Base-by-base conservation (phyloP, 2,797 vertebrate species). In the Tolypeutes matacus region DNA sequence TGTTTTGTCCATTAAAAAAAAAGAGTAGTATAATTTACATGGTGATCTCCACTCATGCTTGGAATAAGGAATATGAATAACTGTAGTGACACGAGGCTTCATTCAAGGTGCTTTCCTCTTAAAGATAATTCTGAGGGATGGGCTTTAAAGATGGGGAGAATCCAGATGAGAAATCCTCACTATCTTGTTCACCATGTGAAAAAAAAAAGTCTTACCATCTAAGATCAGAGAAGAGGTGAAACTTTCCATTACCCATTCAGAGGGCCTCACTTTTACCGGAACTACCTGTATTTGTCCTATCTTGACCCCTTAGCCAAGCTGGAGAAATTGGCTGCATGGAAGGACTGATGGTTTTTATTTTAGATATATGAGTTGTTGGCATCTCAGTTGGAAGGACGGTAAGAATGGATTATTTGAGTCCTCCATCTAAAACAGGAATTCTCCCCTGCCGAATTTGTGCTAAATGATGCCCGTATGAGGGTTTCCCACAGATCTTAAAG, bases 31-130 rank as follows among this genome's bases (percentile, higher is more conserved):
- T 58, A 83, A 15, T 84, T 80, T 76, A 56, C 34, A 12, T 60
- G 29, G 51, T 65, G 39, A 46, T 80, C 27, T 69, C 27, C 27
- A 65, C 64, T 46, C 42, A 73, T 46, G 23, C 21, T n/a, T 56
- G 34, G 87, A 80, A 87, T 67, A 94, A 78, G 46, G 23, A 84
- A 36, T 84, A 69, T 86, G 65, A 42, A 56, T 39, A 21, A 78
- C 4, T 56, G 13, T 42, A 56, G n/a, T 11, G 36, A 62, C 9
- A 18, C 21, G 62, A 36, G 69, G n/a, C 51, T 91, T 95, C 13
- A 73, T 78, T 92, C 31, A 64, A 0, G 17, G 58, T 90, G 17
- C 7, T 60, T 94, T 90, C 17, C 58, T 58, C 86, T 81, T 51
- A 73, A 75, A 34, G 7, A 7, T 92, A 49, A 58, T 95, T 93